Evolutionary conservation across 2,888 invertebrate species (phyloP).

Genomic region (Drosophila paranaensis): DNA sequence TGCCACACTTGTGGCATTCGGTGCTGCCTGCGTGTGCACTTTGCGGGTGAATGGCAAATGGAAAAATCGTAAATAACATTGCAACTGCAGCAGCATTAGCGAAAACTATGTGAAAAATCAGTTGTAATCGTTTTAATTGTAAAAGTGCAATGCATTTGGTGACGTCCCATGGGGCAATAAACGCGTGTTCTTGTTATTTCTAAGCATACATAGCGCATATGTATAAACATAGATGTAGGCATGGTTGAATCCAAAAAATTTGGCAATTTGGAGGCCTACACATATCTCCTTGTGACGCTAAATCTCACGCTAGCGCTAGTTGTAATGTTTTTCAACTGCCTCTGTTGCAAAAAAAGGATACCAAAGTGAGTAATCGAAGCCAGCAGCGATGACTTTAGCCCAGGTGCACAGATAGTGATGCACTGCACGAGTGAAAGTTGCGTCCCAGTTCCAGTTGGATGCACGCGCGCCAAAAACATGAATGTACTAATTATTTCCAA

Average conservation of each 20-base stretch:
- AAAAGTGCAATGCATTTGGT: conserved; percentile 54
- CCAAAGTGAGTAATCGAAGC: conserved; percentile 88
- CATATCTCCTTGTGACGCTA: conserved; percentile 81
- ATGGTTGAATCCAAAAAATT: conserved; percentile 66
- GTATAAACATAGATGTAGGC: conserved; percentile 36
- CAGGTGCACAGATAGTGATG: conserved; percentile 3
- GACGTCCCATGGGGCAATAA: conserved; percentile 27
- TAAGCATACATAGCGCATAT: conserved; percentile 51
- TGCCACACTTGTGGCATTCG: conserved; percentile 28
- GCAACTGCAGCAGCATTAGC: conserved; percentile 45
- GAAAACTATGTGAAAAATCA: conserved; percentile 50
- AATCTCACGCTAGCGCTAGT: conserved; percentile 84
- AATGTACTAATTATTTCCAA: conserved; percentile 25
- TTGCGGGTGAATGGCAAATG: conserved; percentile 49
- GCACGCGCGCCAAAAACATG: conserved; percentile 53
- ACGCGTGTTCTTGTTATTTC: conserved; percentile 29
- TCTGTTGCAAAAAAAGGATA: conserved; percentile 90
- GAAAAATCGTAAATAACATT: conserved; percentile 63
- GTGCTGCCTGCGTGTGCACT: conserved; percentile 48
- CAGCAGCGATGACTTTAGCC: not conserved
- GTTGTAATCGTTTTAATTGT: conserved; percentile 35
- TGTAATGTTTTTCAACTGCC: conserved; percentile 88
- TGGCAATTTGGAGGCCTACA: conserved; percentile 65
- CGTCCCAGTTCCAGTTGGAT: conserved; percentile 68
- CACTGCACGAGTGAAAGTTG: conserved; percentile 65